Base-by-base conservation (phyloP, 2,888 invertebrate species). In the Noctua comes region DNA sequence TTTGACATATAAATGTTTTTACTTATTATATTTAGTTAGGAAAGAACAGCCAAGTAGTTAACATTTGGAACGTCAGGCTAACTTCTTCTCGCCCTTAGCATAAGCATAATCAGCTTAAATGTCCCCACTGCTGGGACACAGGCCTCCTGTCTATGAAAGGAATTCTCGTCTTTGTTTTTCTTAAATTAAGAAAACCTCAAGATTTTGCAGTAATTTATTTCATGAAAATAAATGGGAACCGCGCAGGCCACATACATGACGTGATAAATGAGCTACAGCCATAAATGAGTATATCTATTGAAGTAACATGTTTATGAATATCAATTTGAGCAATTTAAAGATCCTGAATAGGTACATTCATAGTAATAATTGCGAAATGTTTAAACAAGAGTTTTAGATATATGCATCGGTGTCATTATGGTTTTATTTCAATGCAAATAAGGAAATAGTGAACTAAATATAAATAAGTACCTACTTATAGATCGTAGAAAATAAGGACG, bases 401-500 rank as follows among this genome's bases (percentile, higher is more conserved):
- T 40, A 16, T 68, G 54, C 80, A 83, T 75, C 70, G 71, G 76
- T 79, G 65, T 40, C 71, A 82, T 82, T 83, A 81, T 36, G 24
- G 69, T 72, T 68, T 82, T 84, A 71, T 89, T 80, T 76, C 40
- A 83, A 73, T 71, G 71, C 73, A 82, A 90, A 88, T 77, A 86
- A 76, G 86, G 79, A 90, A 86, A 82, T 83, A 79, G 51, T 80
- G 51, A 81, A 80, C 75, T 68, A 76, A 83, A 81, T 27, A 24
- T 62, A 62, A n/a, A 43, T n/a, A 36, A 27, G 48, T 51, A 76
- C 76, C 80, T 79, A 79, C 73, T 80, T 80, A 78, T 79, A 82
- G 83, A 84, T 88, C 85, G 79, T 82, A 84, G 70, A 75, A 88
- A 91, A 88, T 89, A 88, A 88, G 88, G 84, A 88, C 87, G 80